Percentiles rank a stretch among this genome's conserved stretches.
Evolutionary conservation across 2,113 vertebrate species (phyloP).

Genomic region (Eurystomus gularis): DNA sequence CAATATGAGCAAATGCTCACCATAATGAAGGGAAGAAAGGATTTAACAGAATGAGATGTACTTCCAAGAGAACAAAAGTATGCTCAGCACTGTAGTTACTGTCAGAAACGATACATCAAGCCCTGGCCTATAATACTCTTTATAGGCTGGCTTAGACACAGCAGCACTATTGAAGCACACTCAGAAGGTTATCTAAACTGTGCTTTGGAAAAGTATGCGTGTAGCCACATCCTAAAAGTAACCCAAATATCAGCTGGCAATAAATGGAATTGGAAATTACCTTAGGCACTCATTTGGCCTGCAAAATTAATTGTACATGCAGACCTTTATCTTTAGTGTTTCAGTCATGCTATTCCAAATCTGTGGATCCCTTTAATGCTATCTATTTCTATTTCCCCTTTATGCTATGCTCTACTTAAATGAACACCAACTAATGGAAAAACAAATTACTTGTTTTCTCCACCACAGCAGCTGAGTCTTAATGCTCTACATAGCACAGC

Average conservation of each 20-base stretch:
- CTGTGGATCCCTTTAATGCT: neutral
- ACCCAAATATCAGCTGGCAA: neutral
- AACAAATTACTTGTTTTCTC: neutral
- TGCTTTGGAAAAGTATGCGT: neutral
- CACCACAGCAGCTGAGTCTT: no score
- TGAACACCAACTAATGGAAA: neutral
- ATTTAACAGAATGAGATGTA: neutral
- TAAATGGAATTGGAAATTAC: neutral
- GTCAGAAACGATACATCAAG: neutral
- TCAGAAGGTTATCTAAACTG: neutral
- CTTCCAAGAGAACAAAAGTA: neutral
- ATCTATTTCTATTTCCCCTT: neutral
- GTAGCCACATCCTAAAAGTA: neutral
- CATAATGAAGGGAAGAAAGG: neutral
- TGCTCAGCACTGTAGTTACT: neutral
- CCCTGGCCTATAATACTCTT: neutral
- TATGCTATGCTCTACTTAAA: neutral
- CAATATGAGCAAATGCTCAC: neutral
- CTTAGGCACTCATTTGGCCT: neutral
- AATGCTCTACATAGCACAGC: neutral
- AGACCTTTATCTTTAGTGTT: neutral
- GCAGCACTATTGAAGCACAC: neutral
- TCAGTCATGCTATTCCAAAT: neutral
- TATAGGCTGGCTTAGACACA: neutral
- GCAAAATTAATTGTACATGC: neutral